phyloP scores from a whole-genome alignment of 2,888 invertebrate genomes.

The Cecidostiba fungosa region DNA sequence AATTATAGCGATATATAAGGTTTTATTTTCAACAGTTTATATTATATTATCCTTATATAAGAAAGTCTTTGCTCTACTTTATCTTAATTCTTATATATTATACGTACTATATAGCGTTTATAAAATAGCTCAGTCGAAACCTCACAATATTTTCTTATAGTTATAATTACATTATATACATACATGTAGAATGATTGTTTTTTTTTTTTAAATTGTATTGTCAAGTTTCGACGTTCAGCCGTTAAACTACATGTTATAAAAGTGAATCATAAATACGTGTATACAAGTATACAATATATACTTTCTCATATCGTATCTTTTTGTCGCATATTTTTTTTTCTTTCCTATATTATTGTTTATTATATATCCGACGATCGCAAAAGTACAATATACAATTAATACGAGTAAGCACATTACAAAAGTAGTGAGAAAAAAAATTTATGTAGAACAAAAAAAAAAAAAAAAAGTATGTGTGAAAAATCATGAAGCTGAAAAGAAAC shows the following conservation, averaged over 20 bases:
- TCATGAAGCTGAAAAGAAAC: conserved; percentile 57
- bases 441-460: conserved; percentile 28
- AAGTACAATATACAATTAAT: too few species aligned
- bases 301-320: conserved; percentile 32
- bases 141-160: background rate
- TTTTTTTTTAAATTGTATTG: background rate
- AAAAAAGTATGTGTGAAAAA: conserved; percentile 14
- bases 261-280: conserved; percentile 19
- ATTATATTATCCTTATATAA: too few species aligned
- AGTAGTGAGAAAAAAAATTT: background rate
- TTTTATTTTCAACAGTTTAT: background rate
- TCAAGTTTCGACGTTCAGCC: conserved; percentile 19
- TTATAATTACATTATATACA: background rate
- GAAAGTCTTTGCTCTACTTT: background rate
- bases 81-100: conserved; percentile 4
- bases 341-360: conserved; percentile 11
- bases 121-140: conserved; percentile 22
- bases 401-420: conserved; percentile 15
- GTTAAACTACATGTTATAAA: conserved; percentile 15
- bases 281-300: conserved; percentile 24
- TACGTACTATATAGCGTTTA: background rate
- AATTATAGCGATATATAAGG: background rate
- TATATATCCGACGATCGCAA: conserved; percentile 16
- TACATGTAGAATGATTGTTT: background rate
- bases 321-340: conserved; percentile 6